Evolutionary conservation across 2,797 vertebrate genomes (phyloP), one percentile per base, ranked within the genome.

Genomic region (Podarcis lilfordi): DNA sequence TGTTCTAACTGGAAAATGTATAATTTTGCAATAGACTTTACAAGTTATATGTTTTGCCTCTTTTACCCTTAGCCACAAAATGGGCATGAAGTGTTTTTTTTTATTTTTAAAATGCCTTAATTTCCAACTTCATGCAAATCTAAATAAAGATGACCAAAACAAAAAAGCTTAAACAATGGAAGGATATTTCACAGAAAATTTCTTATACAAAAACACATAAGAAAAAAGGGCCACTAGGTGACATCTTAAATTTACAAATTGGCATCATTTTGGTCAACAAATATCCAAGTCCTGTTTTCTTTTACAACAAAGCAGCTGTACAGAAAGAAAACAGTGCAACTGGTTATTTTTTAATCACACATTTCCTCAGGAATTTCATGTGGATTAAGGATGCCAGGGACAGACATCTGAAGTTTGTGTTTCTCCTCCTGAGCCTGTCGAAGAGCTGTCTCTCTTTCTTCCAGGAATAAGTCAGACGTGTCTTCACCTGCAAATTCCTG

Each of bases 291-390:
- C 97, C 97, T 96, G 96, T 97, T 97, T 97, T 97, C 96, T 96
- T 96, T 96, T 96, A 96, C 94, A 94, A 96, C 93, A 96, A 96
- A 93, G 92, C 77, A 96, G 96, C 97, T 97, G 97, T 96, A 95
- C 93, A 96, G 95, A 96, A 95, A 94, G 94, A 94, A 95, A 96
- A 95, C 95, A 89, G 96, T 94, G 94, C 95, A 96, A 96, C 95
- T 96, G 93, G 94, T 93, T 97, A 96, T 86, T 85, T 96, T 97
- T 98, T 98, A 99, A 97, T 99, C 98, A 91, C 98, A 99, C 98
- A 99, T 99, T 97, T 99, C 99, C 97, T 99, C 99, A 0, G 99
- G 99, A 96, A 99, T 98, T 96, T 99, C 98, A 85, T 99, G 98
- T 96, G 98, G 98, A 98, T 99, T 99, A 91, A 99, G 98, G 96